Conservation (phyloP, 2,797 vertebrate genomes). For the Aselliscus stoliczkanus region DNA sequence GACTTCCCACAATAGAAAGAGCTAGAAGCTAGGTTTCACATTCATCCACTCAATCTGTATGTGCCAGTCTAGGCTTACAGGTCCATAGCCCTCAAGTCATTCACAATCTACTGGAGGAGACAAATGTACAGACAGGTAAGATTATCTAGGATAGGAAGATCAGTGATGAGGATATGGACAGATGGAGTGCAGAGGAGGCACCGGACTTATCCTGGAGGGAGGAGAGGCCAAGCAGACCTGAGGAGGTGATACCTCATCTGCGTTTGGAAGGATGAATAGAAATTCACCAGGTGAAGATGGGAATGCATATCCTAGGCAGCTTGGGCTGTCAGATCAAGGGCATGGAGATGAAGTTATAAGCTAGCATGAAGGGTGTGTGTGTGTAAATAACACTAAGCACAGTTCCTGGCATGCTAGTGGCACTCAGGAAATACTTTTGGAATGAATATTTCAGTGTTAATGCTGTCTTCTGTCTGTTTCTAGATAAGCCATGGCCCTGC, state of each 20-base stretch:
- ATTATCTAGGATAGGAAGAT: not conserved
- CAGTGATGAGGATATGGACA: not conserved
- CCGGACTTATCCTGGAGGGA: not conserved
- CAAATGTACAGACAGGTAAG: not conserved
- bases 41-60: not conserved
- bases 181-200: not conserved
- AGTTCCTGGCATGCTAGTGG: not conserved
- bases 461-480: not conserved
- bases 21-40: not conserved
- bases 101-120: not conserved
- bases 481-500: not conserved
- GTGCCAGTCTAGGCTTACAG: not conserved
- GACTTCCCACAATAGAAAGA: not conserved
- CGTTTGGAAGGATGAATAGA: not conserved
- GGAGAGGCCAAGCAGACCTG: not conserved
- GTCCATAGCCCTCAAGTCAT: not conserved
- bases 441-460: not conserved
- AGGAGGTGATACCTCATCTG: not conserved
- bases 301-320: not conserved
- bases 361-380: no score
- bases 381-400: not conserved
- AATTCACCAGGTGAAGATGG: not conserved
- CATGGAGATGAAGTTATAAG: not conserved
- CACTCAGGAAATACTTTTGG: not conserved
- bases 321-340: not conserved